Evolutionary conservation across 92 coral and sea anemone genomes (phyloP).

Genomic region (Actinostola sp.): DNA sequence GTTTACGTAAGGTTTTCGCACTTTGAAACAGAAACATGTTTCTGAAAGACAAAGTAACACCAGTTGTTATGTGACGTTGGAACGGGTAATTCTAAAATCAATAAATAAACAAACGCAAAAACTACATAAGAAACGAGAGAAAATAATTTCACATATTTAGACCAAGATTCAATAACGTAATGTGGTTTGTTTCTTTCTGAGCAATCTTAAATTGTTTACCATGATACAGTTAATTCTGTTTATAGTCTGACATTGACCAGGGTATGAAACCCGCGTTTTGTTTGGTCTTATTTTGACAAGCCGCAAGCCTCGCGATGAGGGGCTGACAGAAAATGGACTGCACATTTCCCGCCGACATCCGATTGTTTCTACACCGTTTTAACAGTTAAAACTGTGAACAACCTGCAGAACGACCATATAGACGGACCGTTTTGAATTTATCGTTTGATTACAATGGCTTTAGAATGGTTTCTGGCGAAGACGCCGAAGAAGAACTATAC

Average conservation of each 20-base stretch:
- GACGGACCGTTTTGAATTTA: background rate
- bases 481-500: constrained; percentile 43
- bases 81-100: background rate
- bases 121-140: background rate
- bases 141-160: background rate
- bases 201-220: too few species aligned
- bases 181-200: too few species aligned
- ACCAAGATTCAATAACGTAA: background rate
- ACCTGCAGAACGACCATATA: background rate
- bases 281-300: too few species aligned
- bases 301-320: too few species aligned
- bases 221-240: too few species aligned
- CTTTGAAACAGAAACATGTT: background rate
- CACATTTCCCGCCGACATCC: too few species aligned
- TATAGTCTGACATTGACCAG: too few species aligned
- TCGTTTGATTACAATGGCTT: constrained; percentile 9
- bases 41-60: background rate
- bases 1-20: too few species aligned
- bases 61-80: background rate
- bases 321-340: too few species aligned
- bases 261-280: too few species aligned
- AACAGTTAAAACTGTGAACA: too few species aligned
- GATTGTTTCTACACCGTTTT: too few species aligned
- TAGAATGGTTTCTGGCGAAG: constrained; percentile 41
- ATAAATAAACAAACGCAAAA: background rate